Evolutionary conservation across 2,888 invertebrate genomes (phyloP), one percentile per base, ranked within the genome.

Genomic region (Teinopalpus imperialis): DNA sequence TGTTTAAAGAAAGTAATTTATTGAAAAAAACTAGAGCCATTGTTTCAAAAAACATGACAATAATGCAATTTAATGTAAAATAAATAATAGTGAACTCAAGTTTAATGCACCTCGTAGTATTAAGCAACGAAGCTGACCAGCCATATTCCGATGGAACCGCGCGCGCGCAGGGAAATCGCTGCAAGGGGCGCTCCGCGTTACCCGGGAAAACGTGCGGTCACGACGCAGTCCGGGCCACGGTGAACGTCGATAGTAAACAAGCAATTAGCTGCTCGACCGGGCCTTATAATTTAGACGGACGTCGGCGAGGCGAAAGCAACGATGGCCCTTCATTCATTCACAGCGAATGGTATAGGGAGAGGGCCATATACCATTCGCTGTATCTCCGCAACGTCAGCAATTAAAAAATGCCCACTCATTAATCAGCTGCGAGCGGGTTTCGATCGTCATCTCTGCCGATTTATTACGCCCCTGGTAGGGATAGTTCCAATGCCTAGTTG

Each of bases 391-490:
- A 50, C 56, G 54, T 71, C 69, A 69, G 78, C 75, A 79, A 81
- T 80, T 78, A 80, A 78, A 75, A 80, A 78, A 66, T 68, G 65
- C 63, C 62, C 50, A 58, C 63, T 70, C 77, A 76, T 81, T 79
- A 74, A 81, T 80, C 76, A 74, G 67, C 61, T 59, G 63, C 53
- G 53, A 57, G 55, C 60, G 63, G 58, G 59, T 54, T 67, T 49
- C 61, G 71, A 72, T 74, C 68, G 66, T 72, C 68, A 77, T 74
- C 70, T 53, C 61, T 60, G 59, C 54, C 65, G 67, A 80, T 80
- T 81, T 76, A 79, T 77, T 74, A 68, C 69, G 66, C 62, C 61
- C 69, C 58, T 74, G 78, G 78, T 81, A 76, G 34, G 27, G 32
- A 42, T 26, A 36, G 23, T 18, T 18, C 41, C 18, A 27, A 26